Percentiles rank a stretch among this genome's conserved stretches.
phyloP scores from a whole-genome alignment of 2,113 vertebrate species.

The Phyllostomus discolor region DNA sequence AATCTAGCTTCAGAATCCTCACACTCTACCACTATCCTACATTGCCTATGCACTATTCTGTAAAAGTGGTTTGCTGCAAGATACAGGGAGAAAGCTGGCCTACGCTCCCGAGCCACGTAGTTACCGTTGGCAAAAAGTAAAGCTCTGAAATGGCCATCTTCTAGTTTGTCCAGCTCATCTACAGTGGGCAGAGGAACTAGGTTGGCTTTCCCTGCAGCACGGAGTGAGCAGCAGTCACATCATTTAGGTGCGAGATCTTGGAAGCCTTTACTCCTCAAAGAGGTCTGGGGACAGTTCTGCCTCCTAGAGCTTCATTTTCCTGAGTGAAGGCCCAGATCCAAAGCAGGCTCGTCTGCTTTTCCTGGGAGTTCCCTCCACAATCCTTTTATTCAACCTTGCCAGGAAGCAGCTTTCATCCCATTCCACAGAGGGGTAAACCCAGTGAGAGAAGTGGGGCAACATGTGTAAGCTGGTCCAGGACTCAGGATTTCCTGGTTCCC shows the following conservation, averaged over 20 bases:
- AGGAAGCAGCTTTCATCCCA: not conserved
- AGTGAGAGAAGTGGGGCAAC: not conserved
- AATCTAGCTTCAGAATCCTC: not conserved
- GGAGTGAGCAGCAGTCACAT: not conserved
- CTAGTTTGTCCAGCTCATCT: not conserved
- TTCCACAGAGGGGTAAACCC: not conserved
- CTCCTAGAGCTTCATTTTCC: not conserved
- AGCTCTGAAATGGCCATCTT: not conserved
- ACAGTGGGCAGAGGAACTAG: not conserved
- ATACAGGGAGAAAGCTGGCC: not conserved
- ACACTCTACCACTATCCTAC: not conserved
- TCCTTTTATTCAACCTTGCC: not conserved
- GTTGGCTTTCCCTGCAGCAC: not conserved
- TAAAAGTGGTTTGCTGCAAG: not conserved
- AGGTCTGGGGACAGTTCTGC: not conserved
- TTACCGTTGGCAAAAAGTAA: not conserved
- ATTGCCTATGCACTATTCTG: not conserved
- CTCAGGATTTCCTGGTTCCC: not conserved
- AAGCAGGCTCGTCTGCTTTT: not conserved
- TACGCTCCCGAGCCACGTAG: not conserved
- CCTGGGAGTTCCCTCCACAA: not conserved
- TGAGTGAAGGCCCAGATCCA: not conserved
- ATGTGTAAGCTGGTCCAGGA: not conserved
- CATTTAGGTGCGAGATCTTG: not conserved
- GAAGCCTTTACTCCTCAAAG: not conserved